A percentile compares a stretch with the other conserved stretches of the same genome.
These are phyloP conservation scores for Ophion costatus DNA, from an alignment of 2,888 invertebrate genomes.

Conservation along the genomic window DNA sequence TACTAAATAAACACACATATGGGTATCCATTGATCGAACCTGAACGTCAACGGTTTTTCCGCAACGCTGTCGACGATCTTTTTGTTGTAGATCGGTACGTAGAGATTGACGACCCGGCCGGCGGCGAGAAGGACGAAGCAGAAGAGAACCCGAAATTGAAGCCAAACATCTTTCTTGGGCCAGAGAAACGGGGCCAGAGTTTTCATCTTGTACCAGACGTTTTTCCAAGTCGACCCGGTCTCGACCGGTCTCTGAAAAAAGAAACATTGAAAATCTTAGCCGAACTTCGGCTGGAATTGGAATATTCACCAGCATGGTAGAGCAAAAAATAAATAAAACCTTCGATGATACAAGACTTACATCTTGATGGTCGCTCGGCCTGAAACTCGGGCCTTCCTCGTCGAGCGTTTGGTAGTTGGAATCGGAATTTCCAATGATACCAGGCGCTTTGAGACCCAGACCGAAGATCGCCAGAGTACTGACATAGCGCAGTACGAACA, in stretches of 20 bases:
- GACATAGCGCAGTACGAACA: slow-evolving; percentile 93
- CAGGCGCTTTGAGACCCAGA: slow-evolving; percentile 95
- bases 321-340: not conserved
- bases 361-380: slow-evolving; percentile 77
- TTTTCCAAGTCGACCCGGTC: slow-evolving; percentile 91
- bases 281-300: slow-evolving; percentile 30
- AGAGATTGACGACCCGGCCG: slow-evolving; percentile 95
- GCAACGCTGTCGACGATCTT: slow-evolving; percentile 87
- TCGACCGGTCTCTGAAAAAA: slow-evolving; percentile 83
- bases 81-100: slow-evolving; percentile 96
- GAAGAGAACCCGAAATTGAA: slow-evolving; percentile 93
- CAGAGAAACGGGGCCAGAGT: slow-evolving; percentile 96
- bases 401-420: slow-evolving; percentile 71
- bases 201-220: slow-evolving; percentile 91
- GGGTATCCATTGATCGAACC: slow-evolving; percentile 67
- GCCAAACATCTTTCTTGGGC: slow-evolving; percentile 91
- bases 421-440: slow-evolving; percentile 85
- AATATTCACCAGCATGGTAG: not conserved
- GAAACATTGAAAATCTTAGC: slow-evolving; percentile 37
- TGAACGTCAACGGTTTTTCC: slow-evolving; percentile 72
- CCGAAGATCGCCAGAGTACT: slow-evolving; percentile 92
- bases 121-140: slow-evolving; percentile 91
- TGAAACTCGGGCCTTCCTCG: slow-evolving; percentile 70
- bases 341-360: slow-evolving; percentile 73
- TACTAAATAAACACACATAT: too few species aligned